Base-by-base conservation (phyloP, 2,797 vertebrate species). In the Naso thynnoides region DNA sequence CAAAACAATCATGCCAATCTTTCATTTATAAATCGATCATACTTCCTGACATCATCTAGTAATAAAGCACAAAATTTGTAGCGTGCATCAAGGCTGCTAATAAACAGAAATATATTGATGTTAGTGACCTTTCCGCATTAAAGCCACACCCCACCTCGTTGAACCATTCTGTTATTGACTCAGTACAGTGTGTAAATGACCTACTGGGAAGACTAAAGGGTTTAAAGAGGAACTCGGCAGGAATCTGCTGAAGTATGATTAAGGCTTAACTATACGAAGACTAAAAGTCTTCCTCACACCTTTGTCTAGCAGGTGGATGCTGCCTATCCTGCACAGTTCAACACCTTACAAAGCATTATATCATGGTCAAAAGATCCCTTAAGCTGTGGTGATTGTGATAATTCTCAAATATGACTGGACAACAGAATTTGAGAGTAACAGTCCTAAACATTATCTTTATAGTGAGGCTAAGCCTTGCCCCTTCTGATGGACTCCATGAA, bases 21-120 rank as follows among this genome's bases (percentile, higher is more conserved):
- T 50, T 65, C 38, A 33, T 42, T 64, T 61, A 56, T 36, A 24
- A 18, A 39, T n/a, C 48, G 15, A 56, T 52, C 33, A 66, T 61
- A 38, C 27, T 4, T 18, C 5, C 29, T 68, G 57, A 50, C 26
- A 9, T 56, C 26, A 8, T 33, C 49, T 24, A n/a, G 36, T 54
- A 24, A 47, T 52, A 29, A 58, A 49, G 27, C 42, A 42, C n/a
- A 74, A 48, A 31, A 65, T 60, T 16, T 53, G 26, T 13, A 3
- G 18, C 21, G 33, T 36, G 15, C 14, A 63, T 56, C 44, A 21
- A 29, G 53, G 27, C 5, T 73, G n/a, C 9, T 41, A 63, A 50
- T 52, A 31, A 42, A 67, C 33, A 48, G 10, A 60, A 60, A 52
- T 59, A 18, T 56, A 66, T 53, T 54, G 3, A 52, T 49, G 19